phyloP scores from a whole-genome alignment of 2,888 invertebrate species.

The Papilio protenor region DNA sequence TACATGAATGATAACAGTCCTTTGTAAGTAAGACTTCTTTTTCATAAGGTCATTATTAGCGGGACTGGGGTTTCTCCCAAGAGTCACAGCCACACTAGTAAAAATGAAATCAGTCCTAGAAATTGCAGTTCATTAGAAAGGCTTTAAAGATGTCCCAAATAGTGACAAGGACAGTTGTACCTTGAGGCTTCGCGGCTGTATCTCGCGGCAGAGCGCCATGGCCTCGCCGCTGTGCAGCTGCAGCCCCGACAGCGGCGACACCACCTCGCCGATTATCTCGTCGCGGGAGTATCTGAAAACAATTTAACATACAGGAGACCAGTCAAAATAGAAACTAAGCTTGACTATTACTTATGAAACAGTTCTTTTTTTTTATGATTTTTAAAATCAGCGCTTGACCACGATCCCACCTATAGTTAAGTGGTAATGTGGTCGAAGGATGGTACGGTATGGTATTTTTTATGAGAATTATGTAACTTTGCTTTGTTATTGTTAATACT shows the following conservation, averaged over 20 bases:
- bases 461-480: background rate
- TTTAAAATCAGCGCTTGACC: too few relatives aligned
- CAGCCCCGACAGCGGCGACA: slow-evolving; percentile 92
- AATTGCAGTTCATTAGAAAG: background rate
- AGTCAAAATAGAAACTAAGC: background rate
- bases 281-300: slow-evolving; percentile 95
- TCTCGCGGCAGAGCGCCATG: slow-evolving; percentile 92
- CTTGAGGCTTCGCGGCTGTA: slow-evolving; percentile 96
- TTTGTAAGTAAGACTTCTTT: background rate
- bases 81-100: background rate
- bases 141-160: background rate
- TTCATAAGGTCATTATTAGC: too few relatives aligned
- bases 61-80: background rate
- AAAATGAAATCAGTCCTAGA: background rate
- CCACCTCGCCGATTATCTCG: slow-evolving; percentile 98
- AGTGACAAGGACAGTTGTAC: slow-evolving; percentile 70
- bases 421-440: too few relatives aligned
- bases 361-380: too few relatives aligned
- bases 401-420: too few relatives aligned
- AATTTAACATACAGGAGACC: slow-evolving; percentile 54
- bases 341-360: background rate
- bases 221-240: slow-evolving; percentile 87
- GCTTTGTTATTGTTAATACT: slow-evolving; percentile 38
- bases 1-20: background rate
- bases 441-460: background rate